Conservation (phyloP, 2,113 vertebrate species). For the Dryoscopus gambensis region DNA sequence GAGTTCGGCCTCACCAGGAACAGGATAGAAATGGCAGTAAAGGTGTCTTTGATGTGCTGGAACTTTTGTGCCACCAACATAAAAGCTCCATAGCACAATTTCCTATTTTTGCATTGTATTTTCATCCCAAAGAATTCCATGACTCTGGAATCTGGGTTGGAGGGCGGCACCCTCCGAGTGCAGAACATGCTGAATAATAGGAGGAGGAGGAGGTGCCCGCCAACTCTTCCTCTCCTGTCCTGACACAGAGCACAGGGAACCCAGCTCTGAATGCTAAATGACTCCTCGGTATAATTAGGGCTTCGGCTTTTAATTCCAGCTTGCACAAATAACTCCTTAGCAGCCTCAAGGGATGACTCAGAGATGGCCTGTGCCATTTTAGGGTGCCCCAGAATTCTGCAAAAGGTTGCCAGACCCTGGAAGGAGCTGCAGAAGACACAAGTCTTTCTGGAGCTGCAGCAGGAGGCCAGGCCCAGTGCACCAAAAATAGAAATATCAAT, state of each 20-base stretch:
- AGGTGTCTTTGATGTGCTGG: accelerated
- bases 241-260: neutral
- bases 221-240: neutral
- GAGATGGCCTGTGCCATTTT: neutral
- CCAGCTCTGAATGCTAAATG: neutral
- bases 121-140: neutral
- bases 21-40: neutral
- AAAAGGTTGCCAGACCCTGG: neutral
- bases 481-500: neutral
- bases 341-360: neutral
- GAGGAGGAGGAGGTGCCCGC: neutral
- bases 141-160: neutral
- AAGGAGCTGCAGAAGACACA: neutral
- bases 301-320: neutral
- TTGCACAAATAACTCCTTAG: neutral
- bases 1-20: neutral
- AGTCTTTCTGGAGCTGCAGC: neutral
- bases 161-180: accelerated
- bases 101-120: neutral
- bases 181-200: neutral
- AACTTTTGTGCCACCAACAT: neutral
- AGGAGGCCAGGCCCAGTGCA: neutral
- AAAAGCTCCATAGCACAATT: accelerated
- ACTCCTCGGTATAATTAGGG: neutral
- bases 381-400: neutral